These are phyloP conservation scores for Pollenia amentaria DNA, from an alignment of 2,888 invertebrate genomes.

Conservation along the genomic window DNA sequence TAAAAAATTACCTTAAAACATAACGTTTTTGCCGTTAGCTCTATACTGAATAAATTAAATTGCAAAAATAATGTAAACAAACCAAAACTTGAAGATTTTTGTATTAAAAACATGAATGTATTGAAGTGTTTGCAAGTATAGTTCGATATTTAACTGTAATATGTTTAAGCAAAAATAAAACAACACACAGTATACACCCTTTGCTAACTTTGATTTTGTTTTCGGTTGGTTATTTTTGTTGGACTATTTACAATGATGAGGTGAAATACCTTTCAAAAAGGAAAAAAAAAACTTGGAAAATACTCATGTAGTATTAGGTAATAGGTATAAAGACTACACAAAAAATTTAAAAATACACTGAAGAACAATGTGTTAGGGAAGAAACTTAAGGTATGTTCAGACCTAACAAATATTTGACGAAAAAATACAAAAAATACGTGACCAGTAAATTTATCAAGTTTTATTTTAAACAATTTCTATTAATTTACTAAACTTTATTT, in stretches of 20 bases:
- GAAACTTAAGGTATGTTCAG: too few relatives aligned
- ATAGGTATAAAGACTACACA: background rate
- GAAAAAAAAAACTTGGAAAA: background rate
- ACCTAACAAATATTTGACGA: too few relatives aligned
- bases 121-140: conserved; percentile 26
- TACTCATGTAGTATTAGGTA: background rate
- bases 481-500: too few relatives aligned
- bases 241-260: conserved; percentile 51
- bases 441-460: too few relatives aligned
- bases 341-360: background rate
- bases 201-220: conserved; percentile 53
- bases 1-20: too few relatives aligned
- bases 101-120: conserved; percentile 30
- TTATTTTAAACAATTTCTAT: too few relatives aligned
- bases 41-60: background rate
- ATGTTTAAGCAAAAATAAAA: conserved; percentile 20
- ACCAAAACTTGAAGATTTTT: conserved; percentile 42
- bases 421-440: too few relatives aligned
- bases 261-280: conserved; percentile 55
- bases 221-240: conserved; percentile 29
- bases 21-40: too few relatives aligned
- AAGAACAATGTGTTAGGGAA: too few relatives aligned
- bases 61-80: conserved; percentile 22
- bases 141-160: conserved; percentile 29
- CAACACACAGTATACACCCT: conserved; percentile 52